phyloP scores from a whole-genome alignment of 2,797 vertebrate species.

The Dicrostonyx torquatus region DNA sequence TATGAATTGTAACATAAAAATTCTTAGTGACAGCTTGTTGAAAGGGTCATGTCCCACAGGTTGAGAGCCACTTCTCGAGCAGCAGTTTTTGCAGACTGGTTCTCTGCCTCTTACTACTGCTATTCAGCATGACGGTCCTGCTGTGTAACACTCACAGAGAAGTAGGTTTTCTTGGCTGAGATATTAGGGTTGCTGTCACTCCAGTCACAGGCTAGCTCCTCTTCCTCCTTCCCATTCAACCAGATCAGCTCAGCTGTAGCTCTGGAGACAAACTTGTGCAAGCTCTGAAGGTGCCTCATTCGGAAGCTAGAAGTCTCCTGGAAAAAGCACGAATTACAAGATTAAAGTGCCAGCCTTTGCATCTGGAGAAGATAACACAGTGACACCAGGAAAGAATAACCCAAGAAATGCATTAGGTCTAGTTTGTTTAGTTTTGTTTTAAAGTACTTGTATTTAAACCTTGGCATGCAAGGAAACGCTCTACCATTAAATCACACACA shows the following conservation, averaged over 20 bases:
- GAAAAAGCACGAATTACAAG: slow-evolving; percentile 24
- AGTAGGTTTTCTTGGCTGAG: slow-evolving; percentile 92
- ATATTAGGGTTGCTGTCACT: slow-evolving; percentile 94
- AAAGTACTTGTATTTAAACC: neutral
- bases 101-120: slow-evolving; percentile 6
- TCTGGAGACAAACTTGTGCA: slow-evolving; percentile 93
- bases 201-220: slow-evolving; percentile 98
- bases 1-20: neutral
- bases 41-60: no score
- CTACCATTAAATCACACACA: neutral
- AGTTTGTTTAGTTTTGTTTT: neutral
- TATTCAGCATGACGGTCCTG: slow-evolving; percentile 49
- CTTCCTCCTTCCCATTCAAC: slow-evolving; percentile 98
- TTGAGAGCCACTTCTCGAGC: neutral
- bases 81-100: neutral
- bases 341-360: slow-evolving; percentile 23
- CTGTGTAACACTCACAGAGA: slow-evolving; percentile 90
- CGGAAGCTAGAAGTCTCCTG: slow-evolving; percentile 97
- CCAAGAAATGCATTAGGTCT: slow-evolving; percentile 11
- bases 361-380: slow-evolving; percentile 16
- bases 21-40: neutral
- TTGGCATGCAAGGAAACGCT: neutral
- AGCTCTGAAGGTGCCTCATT: slow-evolving; percentile 94
- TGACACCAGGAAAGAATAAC: slow-evolving; percentile 29
- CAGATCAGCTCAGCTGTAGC: slow-evolving; percentile 98